Conservation (phyloP, 2,888 invertebrate species). For the Nephrocerus scutellatus region DNA sequence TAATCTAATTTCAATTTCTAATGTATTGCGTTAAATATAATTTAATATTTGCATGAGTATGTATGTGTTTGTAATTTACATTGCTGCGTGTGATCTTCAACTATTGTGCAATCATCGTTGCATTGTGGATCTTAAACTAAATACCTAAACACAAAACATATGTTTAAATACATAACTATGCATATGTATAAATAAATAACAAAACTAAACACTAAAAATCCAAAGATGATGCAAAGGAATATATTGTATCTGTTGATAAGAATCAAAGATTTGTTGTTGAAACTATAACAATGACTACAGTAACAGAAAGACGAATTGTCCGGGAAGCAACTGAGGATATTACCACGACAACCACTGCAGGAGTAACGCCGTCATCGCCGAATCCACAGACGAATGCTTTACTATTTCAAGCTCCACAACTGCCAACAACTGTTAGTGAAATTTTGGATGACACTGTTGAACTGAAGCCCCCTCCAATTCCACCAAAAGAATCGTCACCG, state of each 20-base stretch:
- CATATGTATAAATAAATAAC: conserved; percentile 19
- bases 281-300: conserved; percentile 62
- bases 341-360: conserved; percentile 18
- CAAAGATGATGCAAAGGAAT: conserved; percentile 27
- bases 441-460: conserved; percentile 27
- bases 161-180: conserved; percentile 11
- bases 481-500: conserved; percentile 52
- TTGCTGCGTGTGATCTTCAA: conserved; percentile 26
- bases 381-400: too few species aligned
- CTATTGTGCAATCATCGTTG: conserved; percentile 21
- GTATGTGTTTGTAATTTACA: conserved; percentile 28
- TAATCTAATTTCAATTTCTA: conserved; percentile 1
- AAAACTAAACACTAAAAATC: conserved; percentile 31
- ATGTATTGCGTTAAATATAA: conserved; percentile 14
- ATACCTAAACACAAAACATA: not conserved
- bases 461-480: conserved; percentile 39
- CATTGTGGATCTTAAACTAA: conserved; percentile 18
- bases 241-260: conserved; percentile 34
- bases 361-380: conserved; percentile 10
- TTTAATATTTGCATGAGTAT: conserved; percentile 17
- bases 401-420: too few species aligned
- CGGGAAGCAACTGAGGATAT: conserved; percentile 43
- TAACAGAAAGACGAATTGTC: conserved; percentile 58
- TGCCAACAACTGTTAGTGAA: conserved; percentile 16
- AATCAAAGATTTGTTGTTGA: conserved; percentile 53